phyloP scores from a whole-genome alignment of 64 coral and sea anemone genomes.

The Actinia tenebrosa region DNA sequence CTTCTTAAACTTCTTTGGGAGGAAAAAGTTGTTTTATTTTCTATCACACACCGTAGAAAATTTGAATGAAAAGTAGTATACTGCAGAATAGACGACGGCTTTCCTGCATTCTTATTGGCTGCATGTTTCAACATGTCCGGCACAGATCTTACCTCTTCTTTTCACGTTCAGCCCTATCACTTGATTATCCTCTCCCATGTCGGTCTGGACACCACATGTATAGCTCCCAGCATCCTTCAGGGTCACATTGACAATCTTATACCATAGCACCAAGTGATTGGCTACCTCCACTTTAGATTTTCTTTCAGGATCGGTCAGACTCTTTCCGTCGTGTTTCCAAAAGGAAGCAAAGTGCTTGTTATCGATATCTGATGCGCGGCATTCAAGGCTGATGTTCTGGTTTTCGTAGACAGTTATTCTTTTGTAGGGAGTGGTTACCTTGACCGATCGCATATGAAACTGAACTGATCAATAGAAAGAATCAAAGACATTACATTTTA shows the following conservation, averaged over 20 bases:
- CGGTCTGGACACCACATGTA: constrained; percentile 8
- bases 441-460: background rate
- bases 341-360: background rate
- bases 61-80: too few species aligned
- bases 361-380: background rate
- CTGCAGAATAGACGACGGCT: too few species aligned
- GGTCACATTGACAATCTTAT: background rate
- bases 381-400: background rate
- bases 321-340: background rate
- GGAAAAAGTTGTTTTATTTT: too few species aligned
- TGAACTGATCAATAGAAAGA: background rate
- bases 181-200: background rate
- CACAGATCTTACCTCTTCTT: background rate
- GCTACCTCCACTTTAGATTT: background rate
- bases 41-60: too few species aligned
- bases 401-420: background rate
- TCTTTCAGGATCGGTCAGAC: background rate
- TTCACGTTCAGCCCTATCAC: background rate
- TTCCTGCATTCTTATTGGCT: too few species aligned
- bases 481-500: background rate
- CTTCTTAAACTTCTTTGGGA: background rate
- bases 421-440: background rate
- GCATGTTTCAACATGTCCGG: too few species aligned
- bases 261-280: background rate
- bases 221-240: constrained; percentile 10